Conservation (phyloP, 1,140 invertebrate species). For the Drosophila nigrodunni region DNA sequence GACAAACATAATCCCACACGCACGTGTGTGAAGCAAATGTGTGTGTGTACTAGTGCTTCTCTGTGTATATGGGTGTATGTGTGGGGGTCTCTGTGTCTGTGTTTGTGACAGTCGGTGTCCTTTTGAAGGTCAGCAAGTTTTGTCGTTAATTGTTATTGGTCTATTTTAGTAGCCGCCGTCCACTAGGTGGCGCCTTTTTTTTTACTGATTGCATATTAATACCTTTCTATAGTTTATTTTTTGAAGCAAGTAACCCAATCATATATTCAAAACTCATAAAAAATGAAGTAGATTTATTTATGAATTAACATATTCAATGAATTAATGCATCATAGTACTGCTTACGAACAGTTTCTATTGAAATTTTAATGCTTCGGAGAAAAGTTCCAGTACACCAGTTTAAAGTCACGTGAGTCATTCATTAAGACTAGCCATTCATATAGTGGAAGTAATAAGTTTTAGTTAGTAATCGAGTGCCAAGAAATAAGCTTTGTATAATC, state of each 20-base stretch:
- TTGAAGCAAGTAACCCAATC: slow-evolving; percentile 1
- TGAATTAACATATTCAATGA: background rate
- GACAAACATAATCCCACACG: slow-evolving; percentile 3
- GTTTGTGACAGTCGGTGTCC: slow-evolving; percentile 58
- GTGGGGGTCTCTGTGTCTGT: slow-evolving; percentile 16
- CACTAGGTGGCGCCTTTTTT: slow-evolving; percentile 25
- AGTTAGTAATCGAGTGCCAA: too few species aligned
- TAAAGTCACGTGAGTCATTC: slow-evolving; percentile 53
- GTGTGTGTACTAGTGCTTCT: background rate
- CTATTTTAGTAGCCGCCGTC: slow-evolving; percentile 58
- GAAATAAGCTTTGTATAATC: too few species aligned
- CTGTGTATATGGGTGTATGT: background rate
- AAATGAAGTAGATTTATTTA: background rate
- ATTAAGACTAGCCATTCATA: slow-evolving; percentile 21
- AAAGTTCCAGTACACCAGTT: slow-evolving; percentile 31
- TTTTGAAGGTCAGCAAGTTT: slow-evolving; percentile 79
- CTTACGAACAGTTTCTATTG: too few species aligned
- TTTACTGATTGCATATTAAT: slow-evolving; percentile 20
- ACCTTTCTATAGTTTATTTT: background rate
- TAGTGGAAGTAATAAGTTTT: background rate
- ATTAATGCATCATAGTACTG: too few species aligned
- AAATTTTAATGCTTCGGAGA: background rate
- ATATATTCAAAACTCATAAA: background rate
- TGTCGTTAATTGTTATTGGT: slow-evolving; percentile 57
- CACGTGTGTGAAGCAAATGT: background rate